Conservation (phyloP, 2,797 vertebrate species). For the Zenarchopterus dispar region DNA sequence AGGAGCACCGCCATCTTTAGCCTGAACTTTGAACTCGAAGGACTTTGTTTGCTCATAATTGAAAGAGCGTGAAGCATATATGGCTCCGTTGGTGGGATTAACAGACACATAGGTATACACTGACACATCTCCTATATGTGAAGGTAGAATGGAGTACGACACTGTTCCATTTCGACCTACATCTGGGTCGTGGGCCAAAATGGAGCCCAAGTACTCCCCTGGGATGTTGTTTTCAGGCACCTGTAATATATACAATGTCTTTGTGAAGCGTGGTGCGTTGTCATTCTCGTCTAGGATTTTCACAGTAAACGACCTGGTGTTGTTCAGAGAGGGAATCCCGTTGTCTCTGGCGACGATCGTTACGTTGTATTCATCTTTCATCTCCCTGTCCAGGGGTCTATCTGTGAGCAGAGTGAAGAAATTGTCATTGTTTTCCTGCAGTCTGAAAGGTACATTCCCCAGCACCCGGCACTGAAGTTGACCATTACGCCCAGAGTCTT, state of each 20-base stretch:
- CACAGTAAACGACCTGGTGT: constrained; percentile 95
- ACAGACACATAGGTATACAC: constrained; percentile 97
- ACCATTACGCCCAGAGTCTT: constrained; percentile 94
- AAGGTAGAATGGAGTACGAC: constrained; percentile 93
- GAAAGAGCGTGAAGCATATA: constrained; percentile 96
- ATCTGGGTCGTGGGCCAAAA: constrained; percentile 95
- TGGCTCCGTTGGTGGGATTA: constrained; percentile 98
- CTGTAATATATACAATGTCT: constrained; percentile 92
- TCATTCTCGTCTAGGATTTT: constrained; percentile 97
- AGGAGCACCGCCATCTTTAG: constrained; percentile 95
- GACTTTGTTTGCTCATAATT: constrained; percentile 98
- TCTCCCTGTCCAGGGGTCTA: constrained; percentile 92
- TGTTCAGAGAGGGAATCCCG: constrained; percentile 93
- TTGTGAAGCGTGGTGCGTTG: constrained; percentile 96
- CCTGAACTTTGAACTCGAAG: constrained; percentile 96
- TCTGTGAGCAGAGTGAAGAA: constrained; percentile 96
- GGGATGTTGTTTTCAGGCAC: constrained; percentile 99
- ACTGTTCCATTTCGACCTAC: constrained; percentile 96
- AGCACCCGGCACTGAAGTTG: constrained; percentile 95
- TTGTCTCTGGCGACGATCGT: constrained; percentile 96
- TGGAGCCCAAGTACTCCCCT: constrained; percentile 95
- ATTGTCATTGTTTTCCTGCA: constrained; percentile 98
- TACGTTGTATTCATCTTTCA: constrained; percentile 96
- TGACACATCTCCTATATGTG: constrained; percentile 95
- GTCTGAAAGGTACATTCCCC: constrained; percentile 92